Conservation (phyloP, 2,888 invertebrate species). For the Acleris laterana region DNA sequence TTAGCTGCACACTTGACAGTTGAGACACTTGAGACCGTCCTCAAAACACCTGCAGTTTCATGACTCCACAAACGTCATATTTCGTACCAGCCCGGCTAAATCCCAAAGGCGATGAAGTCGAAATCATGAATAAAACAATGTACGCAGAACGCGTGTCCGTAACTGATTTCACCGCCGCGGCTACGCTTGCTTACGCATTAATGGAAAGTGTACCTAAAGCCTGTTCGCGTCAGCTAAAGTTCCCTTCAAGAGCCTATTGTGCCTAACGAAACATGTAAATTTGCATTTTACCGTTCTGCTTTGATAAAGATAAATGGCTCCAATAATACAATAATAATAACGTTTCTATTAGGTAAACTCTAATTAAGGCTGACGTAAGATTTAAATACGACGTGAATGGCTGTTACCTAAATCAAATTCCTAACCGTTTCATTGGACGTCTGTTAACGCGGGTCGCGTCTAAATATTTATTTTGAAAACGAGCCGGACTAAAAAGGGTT, state of each 20-base stretch:
- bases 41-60: neutral
- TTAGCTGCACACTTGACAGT: no score
- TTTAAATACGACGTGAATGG: conserved; percentile 23
- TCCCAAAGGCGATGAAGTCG: conserved; percentile 10
- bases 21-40: no score
- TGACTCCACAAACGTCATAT: neutral
- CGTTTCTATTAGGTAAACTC: conserved; percentile 24
- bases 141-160: conserved; percentile 37
- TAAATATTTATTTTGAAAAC: conserved; percentile 57
- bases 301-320: conserved; percentile 17
- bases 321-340: conserved; percentile 8
- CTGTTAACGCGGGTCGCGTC: conserved; percentile 36
- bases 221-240: conserved; percentile 29
- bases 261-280: conserved; percentile 32
- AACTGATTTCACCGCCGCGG: conserved; percentile 33
- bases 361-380: conserved; percentile 28
- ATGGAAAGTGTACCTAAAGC: conserved; percentile 37
- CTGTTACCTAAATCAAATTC: conserved; percentile 35
- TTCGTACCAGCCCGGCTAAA: neutral
- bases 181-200: conserved; percentile 34
- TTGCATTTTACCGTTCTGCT: conserved; percentile 22
- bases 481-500: conserved; percentile 61
- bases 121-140: conserved; percentile 34
- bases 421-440: conserved; percentile 30
- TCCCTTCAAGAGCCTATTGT: conserved; percentile 32